Evolutionary conservation across 2,888 invertebrate genomes (phyloP).

Genomic region (Troides helena): DNA sequence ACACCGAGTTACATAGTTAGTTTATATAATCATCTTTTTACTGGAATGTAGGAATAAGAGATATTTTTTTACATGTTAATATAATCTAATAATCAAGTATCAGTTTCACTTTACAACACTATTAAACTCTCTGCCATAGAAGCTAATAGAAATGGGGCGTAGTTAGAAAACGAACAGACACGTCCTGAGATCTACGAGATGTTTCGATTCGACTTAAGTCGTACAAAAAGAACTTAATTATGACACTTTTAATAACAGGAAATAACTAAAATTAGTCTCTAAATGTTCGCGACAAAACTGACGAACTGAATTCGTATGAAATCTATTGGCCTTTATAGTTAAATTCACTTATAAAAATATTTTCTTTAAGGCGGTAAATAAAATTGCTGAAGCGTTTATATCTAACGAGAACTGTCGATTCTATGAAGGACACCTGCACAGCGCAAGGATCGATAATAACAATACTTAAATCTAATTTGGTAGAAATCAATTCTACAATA

Average conservation of each 20-base stretch:
- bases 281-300: background rate
- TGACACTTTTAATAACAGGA: slow-evolving; percentile 5
- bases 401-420: background rate
- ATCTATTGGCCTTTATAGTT: slow-evolving; percentile 3
- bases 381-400: background rate
- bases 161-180: slow-evolving; percentile 5
- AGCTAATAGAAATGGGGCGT: slow-evolving; percentile 6
- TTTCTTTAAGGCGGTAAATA: background rate
- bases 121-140: slow-evolving; percentile 13
- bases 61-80: slow-evolving; percentile 29
- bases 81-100: slow-evolving; percentile 21
- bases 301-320: background rate
- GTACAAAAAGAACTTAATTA: slow-evolving; percentile 4
- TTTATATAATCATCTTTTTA: slow-evolving; percentile 38
- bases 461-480: slow-evolving; percentile 1
- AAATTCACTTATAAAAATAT: slow-evolving; percentile 23
- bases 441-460: background rate
- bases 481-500: background rate
- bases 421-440: background rate
- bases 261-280: slow-evolving; percentile 13
- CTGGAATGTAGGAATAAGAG: slow-evolving; percentile 54
- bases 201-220: slow-evolving; percentile 21
- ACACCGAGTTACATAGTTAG: slow-evolving; percentile 44
- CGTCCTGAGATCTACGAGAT: slow-evolving; percentile 19
- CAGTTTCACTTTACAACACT: slow-evolving; percentile 13